Conservation (phyloP, 2,888 invertebrate genomes). For the Platerodrilus igneus region DNA sequence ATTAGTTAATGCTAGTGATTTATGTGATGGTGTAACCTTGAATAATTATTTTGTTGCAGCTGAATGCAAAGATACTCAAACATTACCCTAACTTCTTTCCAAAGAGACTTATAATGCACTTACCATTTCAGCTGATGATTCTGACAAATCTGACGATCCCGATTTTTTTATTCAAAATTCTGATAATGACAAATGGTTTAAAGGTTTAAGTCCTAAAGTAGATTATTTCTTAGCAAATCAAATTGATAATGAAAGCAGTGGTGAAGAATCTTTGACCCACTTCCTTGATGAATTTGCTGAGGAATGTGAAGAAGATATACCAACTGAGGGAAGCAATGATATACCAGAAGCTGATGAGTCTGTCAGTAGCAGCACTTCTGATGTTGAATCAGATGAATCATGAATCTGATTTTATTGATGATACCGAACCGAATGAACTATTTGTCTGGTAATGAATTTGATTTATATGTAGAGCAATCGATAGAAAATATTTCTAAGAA, state of each 20-base stretch:
- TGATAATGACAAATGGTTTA: too few relatives aligned
- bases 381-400: constrained; percentile 31
- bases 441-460: constrained; percentile 40
- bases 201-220: too few relatives aligned
- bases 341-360: constrained; percentile 44
- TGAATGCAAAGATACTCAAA: too few relatives aligned
- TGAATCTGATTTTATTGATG: constrained; percentile 34
- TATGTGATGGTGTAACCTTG: too few relatives aligned
- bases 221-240: too few relatives aligned
- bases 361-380: constrained; percentile 35
- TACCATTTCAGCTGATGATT: too few relatives aligned
- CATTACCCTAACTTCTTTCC: too few relatives aligned
- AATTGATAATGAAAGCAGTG: constrained; percentile 6
- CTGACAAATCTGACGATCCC: too few relatives aligned
- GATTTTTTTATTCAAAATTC: too few relatives aligned
- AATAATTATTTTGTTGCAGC: too few relatives aligned
- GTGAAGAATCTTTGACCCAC: constrained; percentile 15
- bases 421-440: constrained; percentile 34
- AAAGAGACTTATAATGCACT: too few relatives aligned
- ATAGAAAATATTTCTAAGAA: constrained; percentile 9
- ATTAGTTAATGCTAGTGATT: too few relatives aligned
- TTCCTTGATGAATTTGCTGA: constrained; percentile 39
- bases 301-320: constrained; percentile 45
- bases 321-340: constrained; percentile 43
- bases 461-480: constrained; percentile 17